phyloP scores from a whole-genome alignment of 2,113 vertebrate genomes.

The Perca flavescens region DNA sequence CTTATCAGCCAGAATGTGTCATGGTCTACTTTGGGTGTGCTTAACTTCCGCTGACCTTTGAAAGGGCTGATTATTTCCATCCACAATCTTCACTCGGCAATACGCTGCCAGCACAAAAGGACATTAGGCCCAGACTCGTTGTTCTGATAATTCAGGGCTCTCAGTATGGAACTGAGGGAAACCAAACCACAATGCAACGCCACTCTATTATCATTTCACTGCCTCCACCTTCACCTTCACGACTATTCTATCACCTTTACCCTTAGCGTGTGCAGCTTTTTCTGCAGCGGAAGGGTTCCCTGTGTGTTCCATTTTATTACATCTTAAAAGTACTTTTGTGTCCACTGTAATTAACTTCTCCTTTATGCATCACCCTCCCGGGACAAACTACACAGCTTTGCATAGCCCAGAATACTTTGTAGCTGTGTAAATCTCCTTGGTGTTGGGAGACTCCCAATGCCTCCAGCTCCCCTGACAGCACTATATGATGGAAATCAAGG shows the following conservation, averaged over 20 bases:
- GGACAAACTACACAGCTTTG: constrained; percentile 54
- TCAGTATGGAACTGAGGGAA: constrained; percentile 43
- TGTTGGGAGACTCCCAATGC: constrained; percentile 23
- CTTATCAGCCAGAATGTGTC: constrained; percentile 79
- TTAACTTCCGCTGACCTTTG: constrained; percentile 83
- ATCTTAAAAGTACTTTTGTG: constrained; percentile 50
- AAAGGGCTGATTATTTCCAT: constrained; percentile 80
- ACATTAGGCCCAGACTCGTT: constrained; percentile 75
- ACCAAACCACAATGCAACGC: constrained; percentile 57
- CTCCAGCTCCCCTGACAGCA: constrained; percentile 45
- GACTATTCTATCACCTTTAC: constrained; percentile 50
- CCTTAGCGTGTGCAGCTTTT: constrained; percentile 40
- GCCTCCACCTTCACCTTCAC: constrained; percentile 63
- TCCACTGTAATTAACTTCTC: constrained; percentile 66
- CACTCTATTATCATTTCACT: constrained; percentile 65
- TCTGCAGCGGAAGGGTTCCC: constrained; percentile 23
- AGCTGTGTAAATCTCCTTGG: constrained; percentile 52
- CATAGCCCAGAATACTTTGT: constrained; percentile 36
- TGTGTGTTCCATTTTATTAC: constrained; percentile 47
- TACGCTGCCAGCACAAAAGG: constrained; percentile 77
- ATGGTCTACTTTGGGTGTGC: constrained; percentile 74
- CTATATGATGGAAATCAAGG: constrained; percentile 46
- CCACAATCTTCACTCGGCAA: constrained; percentile 77
- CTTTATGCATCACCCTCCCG: constrained; percentile 40
- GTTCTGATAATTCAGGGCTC: constrained; percentile 76